Base-by-base conservation (phyloP, 2,888 invertebrate genomes). In the Pachymerium ferrugineum region DNA sequence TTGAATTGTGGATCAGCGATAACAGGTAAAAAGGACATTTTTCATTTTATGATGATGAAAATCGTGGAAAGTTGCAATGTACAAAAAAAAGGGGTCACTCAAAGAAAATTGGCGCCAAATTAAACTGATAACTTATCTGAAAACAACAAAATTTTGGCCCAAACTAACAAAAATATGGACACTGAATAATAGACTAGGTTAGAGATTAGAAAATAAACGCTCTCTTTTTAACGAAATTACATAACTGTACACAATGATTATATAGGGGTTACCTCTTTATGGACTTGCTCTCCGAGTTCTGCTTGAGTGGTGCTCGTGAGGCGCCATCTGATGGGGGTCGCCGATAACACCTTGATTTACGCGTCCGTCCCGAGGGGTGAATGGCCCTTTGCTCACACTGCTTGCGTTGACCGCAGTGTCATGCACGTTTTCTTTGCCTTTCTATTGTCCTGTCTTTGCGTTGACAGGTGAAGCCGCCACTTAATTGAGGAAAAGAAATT, bases 331-430 rank as follows among this genome's bases (percentile, higher is more conserved):
- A 47, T 47, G 47, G 19, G 47, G 47, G 47, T 47, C 47, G 19
- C 47, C 47, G 47, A 47, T 47, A 47, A 47, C 47, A 47, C 47
- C 47, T 47, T 47, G 47, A 47, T 47, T 47, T 47, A 47, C 47
- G 47, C 47, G 47, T 47, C 19, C 47, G 19, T 47, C 47, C 47
- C 47, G 47, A 47, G 19, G 47, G 47, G n/a, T 6, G 33, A 19
- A 47, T 19, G 16, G 47, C 47, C 47, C 47, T 3, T 4, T 12
- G 3, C 3, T 16, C 19, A n/a, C n/a, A n/a, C n/a, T n/a, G 3
- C 47, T 22, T 10, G 47, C 47, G 10, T 19, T 47, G 47, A 47
- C 47, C 47, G 47, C n/a, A n/a, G n/a, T n/a, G n/a, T n/a, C n/a
- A n/a, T n/a, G 47, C 47, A 22, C 19, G 47, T 47, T 47, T 22